These are phyloP conservation scores for Acromyrmex heyeri DNA, from an alignment of 1,140 invertebrate genomes.

Conservation along the genomic window DNA sequence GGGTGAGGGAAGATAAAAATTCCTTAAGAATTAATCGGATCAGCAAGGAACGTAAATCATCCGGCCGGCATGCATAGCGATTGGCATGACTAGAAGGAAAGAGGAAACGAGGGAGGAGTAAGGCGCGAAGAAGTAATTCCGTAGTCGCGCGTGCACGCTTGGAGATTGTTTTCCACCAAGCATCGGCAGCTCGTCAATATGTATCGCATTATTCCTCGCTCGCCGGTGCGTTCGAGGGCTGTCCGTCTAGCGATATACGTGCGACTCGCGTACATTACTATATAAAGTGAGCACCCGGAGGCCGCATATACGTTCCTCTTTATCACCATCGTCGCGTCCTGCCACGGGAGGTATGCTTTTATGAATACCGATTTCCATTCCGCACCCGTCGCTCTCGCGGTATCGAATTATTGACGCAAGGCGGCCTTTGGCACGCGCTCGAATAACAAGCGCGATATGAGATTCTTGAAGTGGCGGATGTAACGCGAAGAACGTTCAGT, in stretches of 20 bases:
- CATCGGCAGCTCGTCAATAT: constrained; percentile 59
- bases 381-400: constrained; percentile 22
- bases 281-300: constrained; percentile 49
- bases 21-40: constrained; percentile 17
- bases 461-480: constrained; percentile 23
- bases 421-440: constrained; percentile 61
- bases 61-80: neutral
- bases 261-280: constrained; percentile 45
- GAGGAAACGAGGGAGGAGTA: neutral
- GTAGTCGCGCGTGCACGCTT: constrained; percentile 1
- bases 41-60: constrained; percentile 13
- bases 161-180: constrained; percentile 38
- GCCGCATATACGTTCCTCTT: constrained; percentile 36
- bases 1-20: neutral
- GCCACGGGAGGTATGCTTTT: constrained; percentile 24
- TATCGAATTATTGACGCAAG: constrained; percentile 42
- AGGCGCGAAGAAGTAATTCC: constrained; percentile 31
- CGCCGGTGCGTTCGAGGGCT: neutral
- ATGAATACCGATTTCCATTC: constrained; percentile 60
- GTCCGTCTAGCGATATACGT: constrained; percentile 44
- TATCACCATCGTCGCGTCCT: constrained; percentile 36
- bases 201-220: constrained; percentile 58
- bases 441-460: constrained; percentile 54
- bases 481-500: neutral
- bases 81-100: neutral